Base-by-base conservation (phyloP, 2,113 vertebrate species). In the Chlamydotis undulata region DNA sequence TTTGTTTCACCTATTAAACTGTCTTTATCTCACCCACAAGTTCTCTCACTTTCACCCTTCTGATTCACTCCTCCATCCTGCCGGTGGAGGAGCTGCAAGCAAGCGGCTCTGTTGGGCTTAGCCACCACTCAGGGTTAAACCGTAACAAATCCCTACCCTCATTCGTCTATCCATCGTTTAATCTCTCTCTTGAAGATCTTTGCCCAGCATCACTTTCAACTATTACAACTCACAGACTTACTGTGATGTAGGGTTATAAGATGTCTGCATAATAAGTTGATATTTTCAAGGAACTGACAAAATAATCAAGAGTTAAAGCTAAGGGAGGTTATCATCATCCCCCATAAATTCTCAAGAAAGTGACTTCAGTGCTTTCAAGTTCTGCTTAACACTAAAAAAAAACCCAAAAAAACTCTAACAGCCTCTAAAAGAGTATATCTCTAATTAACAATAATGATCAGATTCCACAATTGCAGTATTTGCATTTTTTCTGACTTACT, bases 61-160 rank as follows among this genome's bases (percentile, higher is more conserved):
- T 18, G 26, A 55, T 29, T 43, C 6, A 52, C 35, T 61, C 50
- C 55, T 82, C 45, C 63, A 43, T 35, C 35, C 63, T 43, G 33
- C 23, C 65, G 53, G 10, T 45, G 6, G 45, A 83, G 76, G 15
- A 0, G 0, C 41, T 14, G 41, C 41, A 43, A 45, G 8, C 0
- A 0, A 52, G 45, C 5, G 5, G 45, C 50, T 91, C 18, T 24
- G 8, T 61, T 47, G 11, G 23, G 13, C 14, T 68, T 28, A 50
- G 47, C 55, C 74, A 24, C 37, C 60, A 57, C 64, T 7, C 50
- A 73, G 29, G 35, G 78, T 71, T 91, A 74, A 89, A 71, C 8
- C 35, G 8, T 23, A 74, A 47, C 9, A 73, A 69, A 74, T 35
- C 37, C 49, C 53, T 47, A 7, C 8, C 24, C 19, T 70, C 24